phyloP scores from a whole-genome alignment of 1,140 invertebrate genomes.

The Drosophila simulans region DNA sequence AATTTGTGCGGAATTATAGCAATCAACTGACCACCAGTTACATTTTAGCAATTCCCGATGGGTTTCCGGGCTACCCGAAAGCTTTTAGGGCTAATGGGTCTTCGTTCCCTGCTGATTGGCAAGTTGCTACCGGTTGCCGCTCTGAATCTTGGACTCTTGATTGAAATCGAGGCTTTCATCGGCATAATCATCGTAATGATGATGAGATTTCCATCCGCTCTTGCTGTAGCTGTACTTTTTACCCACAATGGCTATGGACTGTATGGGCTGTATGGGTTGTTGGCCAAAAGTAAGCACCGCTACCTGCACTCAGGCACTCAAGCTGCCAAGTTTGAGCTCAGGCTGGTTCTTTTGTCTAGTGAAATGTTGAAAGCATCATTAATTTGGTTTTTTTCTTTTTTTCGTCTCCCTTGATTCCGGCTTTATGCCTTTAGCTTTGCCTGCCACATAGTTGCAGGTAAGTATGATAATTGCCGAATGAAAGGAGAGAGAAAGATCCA shows the following conservation, averaged over 20 bases:
- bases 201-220: slow-evolving; percentile 41
- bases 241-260: background rate
- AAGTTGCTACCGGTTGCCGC: slow-evolving; percentile 43
- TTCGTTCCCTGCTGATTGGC: slow-evolving; percentile 24
- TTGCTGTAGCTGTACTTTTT: slow-evolving; percentile 71
- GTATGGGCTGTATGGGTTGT: background rate
- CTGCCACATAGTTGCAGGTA: slow-evolving; percentile 56
- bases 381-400: slow-evolving; percentile 23
- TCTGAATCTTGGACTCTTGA: slow-evolving; percentile 18
- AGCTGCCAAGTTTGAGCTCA: slow-evolving; percentile 28
- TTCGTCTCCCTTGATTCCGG: slow-evolving; percentile 23
- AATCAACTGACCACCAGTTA: slow-evolving; percentile 18
- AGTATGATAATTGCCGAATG: slow-evolving; percentile 75
- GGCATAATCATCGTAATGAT: slow-evolving; percentile 43
- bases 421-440: slow-evolving; percentile 53
- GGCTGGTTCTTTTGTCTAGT: slow-evolving; percentile 67
- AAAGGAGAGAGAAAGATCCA: slow-evolving; percentile 50
- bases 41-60: slow-evolving; percentile 24
- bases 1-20: slow-evolving; percentile 38
- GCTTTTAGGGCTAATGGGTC: slow-evolving; percentile 50
- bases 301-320: slow-evolving; percentile 58
- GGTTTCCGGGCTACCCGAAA: slow-evolving; percentile 25
- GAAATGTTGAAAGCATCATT: slow-evolving; percentile 82
- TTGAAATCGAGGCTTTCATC: slow-evolving; percentile 46
- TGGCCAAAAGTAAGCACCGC: slow-evolving; percentile 40